Base-by-base conservation (phyloP, 2,888 invertebrate species). In the Hydroisotoma schaefferi region DNA sequence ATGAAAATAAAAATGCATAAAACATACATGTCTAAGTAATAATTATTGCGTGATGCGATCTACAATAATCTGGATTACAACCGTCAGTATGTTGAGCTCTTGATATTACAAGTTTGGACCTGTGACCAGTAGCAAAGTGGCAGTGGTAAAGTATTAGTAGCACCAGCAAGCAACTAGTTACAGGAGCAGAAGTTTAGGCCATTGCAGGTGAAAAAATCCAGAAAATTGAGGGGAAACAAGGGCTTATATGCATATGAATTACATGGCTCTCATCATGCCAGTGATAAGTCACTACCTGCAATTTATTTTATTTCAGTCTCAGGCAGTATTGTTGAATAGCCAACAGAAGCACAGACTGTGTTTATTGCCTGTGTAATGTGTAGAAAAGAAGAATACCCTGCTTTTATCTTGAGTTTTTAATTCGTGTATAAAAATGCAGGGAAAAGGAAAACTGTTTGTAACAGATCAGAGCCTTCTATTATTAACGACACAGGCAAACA, bases 11-110 rank as follows among this genome's bases (percentile, higher is more conserved):
- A 59, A 55, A 59, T 48, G 28, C 12, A 60, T 43, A 60, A 60
- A 63, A 54, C 51, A 55, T 55, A 44, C 44, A 55, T 48, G 49
- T 5, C 54, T 47, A 59, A 27, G 48, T 55, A 61, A 63, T 66
- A 66, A 66, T 66, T 66, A 66, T 66, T 66, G 63, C 66, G 63
- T 66, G 66, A 66, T 66, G 58, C 51, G 63, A 63, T 66, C 65
- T 56, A 56, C 63, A 25, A 59, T 59, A 63, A 62, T 58, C 49
- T 52, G 38, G 38, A 37, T 52, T 56, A 56, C 63, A 26, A 58
- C 49, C 55, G 56, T 55, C 51, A 55, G 49, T 47, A 51, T 59
- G 61, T 57, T 57, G 49, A 38, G 28, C 27, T 52, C 29, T 52
- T 20, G 8, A 27, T 49, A 55, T 48, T 49, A 49, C 62, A 62